A percentile compares a stretch with the other conserved stretches of the same genome.
Conservation (phyloP, 2,113 vertebrate species). For the Zosterops borbonicus region DNA sequence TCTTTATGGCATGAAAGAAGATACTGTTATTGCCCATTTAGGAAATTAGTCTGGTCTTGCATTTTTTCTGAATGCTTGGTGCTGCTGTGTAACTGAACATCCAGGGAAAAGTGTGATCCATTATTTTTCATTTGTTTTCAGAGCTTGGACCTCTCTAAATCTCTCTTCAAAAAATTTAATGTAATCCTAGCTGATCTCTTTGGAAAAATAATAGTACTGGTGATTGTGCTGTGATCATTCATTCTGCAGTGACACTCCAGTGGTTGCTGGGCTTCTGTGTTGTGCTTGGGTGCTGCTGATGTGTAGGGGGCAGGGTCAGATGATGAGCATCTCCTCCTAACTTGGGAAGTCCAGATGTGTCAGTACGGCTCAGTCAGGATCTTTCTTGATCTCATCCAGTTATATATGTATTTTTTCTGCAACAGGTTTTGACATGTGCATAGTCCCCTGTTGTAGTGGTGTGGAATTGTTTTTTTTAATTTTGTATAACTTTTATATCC, state of each 20-base stretch:
- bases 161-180: neutral
- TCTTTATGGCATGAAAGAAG: too few species aligned
- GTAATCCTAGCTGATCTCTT: neutral
- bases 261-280: too few species aligned
- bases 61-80: neutral
- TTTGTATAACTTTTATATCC: too few species aligned
- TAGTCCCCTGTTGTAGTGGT: too few species aligned
- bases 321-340: neutral
- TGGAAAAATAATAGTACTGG: neutral
- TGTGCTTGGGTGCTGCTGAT: neutral
- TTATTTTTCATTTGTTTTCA: neutral
- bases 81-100: neutral
- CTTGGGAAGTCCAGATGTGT: neutral
- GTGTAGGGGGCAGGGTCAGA: neutral
- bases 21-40: neutral
- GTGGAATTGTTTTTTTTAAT: too few species aligned
- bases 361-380: neutral
- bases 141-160: neutral
- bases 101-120: neutral
- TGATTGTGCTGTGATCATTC: neutral
- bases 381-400: neutral
- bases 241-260: neutral
- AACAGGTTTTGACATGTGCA: neutral
- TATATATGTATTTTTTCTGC: neutral
- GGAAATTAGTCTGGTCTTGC: neutral